phyloP scores from a whole-genome alignment of 2,797 vertebrate genomes.

The Poecile montanus region DNA sequence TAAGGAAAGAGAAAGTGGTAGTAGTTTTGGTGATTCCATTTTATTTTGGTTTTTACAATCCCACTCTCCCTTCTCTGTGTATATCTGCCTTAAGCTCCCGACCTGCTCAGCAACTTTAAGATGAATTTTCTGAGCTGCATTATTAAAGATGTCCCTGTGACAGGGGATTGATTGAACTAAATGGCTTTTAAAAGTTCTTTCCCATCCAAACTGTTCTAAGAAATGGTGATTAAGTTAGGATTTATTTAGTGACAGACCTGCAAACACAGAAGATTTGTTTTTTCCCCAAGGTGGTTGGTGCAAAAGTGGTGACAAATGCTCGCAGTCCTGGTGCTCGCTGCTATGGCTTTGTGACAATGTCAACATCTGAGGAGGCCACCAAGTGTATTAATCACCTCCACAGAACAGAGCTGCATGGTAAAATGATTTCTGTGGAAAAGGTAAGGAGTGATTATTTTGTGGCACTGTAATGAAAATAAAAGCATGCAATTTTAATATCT shows the following conservation, averaged over 20 bases:
- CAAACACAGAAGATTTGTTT: not conserved
- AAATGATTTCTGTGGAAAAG: constrained; percentile 97
- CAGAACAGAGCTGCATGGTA: constrained; percentile 93
- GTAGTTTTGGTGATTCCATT: not conserved
- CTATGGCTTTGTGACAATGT: constrained; percentile 98
- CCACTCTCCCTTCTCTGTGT: accelerated
- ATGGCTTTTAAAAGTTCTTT: not conserved
- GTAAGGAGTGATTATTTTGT: constrained; percentile 61
- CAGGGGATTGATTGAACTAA: not conserved
- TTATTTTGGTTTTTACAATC: not conserved
- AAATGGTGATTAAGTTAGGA: not conserved
- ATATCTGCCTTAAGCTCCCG: not conserved
- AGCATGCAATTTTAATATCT: not conserved
- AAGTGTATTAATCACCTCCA: constrained; percentile 93
- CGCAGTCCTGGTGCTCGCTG: constrained; percentile 97
- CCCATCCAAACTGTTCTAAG: not conserved
- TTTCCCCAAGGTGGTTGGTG: constrained; percentile 89
- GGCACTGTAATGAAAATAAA: not conserved
- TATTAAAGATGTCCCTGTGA: not conserved
- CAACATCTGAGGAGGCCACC: constrained; percentile 90
- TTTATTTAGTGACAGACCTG: not conserved
- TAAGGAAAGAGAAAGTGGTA: not conserved
- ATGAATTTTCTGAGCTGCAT: not conserved
- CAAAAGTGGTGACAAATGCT: constrained; percentile 97
- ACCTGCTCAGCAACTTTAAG: not conserved